Base-by-base conservation (phyloP, 2,888 invertebrate species). In the Volucella inflata region DNA sequence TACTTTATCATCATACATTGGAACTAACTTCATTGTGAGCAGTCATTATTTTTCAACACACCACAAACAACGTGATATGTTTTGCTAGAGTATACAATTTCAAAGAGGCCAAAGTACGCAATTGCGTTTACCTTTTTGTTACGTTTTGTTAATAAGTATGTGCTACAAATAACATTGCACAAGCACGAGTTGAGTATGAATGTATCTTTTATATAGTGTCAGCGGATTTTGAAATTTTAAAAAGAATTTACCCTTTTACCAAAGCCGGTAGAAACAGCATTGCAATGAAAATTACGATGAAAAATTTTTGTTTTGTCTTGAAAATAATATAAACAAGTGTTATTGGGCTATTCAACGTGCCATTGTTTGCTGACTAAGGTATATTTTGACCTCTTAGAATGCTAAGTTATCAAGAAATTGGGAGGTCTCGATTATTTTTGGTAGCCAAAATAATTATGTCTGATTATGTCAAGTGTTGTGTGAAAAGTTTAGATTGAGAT, bases 21-120 rank as follows among this genome's bases (percentile, higher is more conserved):
- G 21, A 21, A 4, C 21, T 50, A 50, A n/a, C 8, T 14, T 1
- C 10, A 16, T 50, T 11, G 14, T 8, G 16, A 11, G 30, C 55
- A 53, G 21, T 68, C 44, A 55, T 16, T 14, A 55, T 44, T 68
- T 55, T 30, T 9, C 36, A 3, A 30, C 16, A 55, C 40, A 46
- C 12, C 8, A n/a, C 9, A 38, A 8, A 8, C 2, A 30, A 8
- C 16, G 16, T 16, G 36, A 46, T 16, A 21, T 2, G 9, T 77
- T 77, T 60, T 77, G 77, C 77, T 82, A 46, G 53, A 55, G 83
- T 74, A 48, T 68, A 57, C 83, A 74, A 74, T 83, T 83, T 79
- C 67, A 77, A 74, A 83, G 78, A 83, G 83, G 68, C 79, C 83
- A 83, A 83, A 83, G 83, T 83, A 74, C 83, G 59, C 78, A 78